Evolutionary conservation across 2,113 vertebrate species (phyloP).

Genomic region (Stigmatopora nigra): DNA sequence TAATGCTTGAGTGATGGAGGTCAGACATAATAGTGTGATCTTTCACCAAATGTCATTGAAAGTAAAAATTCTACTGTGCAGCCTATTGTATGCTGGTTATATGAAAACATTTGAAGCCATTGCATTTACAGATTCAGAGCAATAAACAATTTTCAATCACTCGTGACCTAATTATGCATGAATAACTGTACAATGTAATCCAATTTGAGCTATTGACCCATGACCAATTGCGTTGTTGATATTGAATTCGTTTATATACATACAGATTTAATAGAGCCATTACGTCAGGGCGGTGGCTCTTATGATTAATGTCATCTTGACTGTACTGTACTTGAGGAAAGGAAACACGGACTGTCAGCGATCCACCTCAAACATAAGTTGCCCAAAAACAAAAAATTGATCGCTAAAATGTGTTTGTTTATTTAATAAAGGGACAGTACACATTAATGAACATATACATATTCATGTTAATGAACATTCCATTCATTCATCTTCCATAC

Average conservation of each 20-base stretch:
- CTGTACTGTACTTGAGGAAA: neutral
- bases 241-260: neutral
- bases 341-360: no score
- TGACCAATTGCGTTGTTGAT: neutral
- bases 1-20: conserved; percentile 28
- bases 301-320: neutral
- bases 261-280: neutral
- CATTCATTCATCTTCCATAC: no score
- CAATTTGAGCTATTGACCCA: neutral
- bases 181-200: neutral
- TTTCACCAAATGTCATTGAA: conserved; percentile 17
- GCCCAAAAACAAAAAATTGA: no score
- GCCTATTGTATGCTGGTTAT: neutral
- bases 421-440: no score
- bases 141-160: neutral
- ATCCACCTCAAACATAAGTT: no score
- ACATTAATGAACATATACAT: no score
- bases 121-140: neutral
- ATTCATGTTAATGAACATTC: no score
- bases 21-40: conserved; percentile 17
- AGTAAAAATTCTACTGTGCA: neutral
- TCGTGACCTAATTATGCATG: neutral
- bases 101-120: neutral
- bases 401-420: no score
- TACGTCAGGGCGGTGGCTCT: neutral